Base-by-base conservation (phyloP, 2,888 invertebrate genomes). In the Ochropleura leucogaster region DNA sequence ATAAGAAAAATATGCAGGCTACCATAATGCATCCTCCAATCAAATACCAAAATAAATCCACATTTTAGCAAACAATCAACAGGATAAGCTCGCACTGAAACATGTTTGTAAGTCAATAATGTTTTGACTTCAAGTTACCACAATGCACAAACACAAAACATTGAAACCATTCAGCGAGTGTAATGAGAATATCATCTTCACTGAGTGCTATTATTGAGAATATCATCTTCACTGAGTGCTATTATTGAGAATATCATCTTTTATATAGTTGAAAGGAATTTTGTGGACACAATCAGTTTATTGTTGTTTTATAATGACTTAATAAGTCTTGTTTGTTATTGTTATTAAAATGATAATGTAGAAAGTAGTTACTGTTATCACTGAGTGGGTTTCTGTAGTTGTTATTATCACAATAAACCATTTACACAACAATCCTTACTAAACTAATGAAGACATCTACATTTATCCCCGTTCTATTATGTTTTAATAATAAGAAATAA, bases 61-160 rank as follows among this genome's bases (percentile, higher is more conserved):
- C 72, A 84, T 72, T 81, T 77, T 69, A 84, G 59, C 68, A 67
- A 14, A 69, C 53, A 77, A 72, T 76, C 46, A 79, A 70, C 74
- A 80, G 69, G 16, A 51, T 68, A 53, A 3, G 55, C 46, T 16
- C 8, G 42, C 47, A 68, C 18, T 16, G 18, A 16, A 51, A 12
- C 59, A 57, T 49, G 40, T 74, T 62, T 65, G 53, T 73, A 64
- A 67, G 10, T 72, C 55, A 74, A 73, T 75, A 73, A 51, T 83
- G 64, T 74, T 77, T 69, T 76, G 74, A 68, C 6, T 84, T 72
- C 60, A 49, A 47, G 46, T 16, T 30, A 64, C 16, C 10, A 66
- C 42, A 65, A 62, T 4, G 6, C 44, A 75, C 47, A 79, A 76
- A 69, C 51, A 74, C 67, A 76, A 65, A 82, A 85, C 75, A 85